Base-by-base conservation (phyloP, 2,113 vertebrate genomes). In the Tylochromis polylepis region DNA sequence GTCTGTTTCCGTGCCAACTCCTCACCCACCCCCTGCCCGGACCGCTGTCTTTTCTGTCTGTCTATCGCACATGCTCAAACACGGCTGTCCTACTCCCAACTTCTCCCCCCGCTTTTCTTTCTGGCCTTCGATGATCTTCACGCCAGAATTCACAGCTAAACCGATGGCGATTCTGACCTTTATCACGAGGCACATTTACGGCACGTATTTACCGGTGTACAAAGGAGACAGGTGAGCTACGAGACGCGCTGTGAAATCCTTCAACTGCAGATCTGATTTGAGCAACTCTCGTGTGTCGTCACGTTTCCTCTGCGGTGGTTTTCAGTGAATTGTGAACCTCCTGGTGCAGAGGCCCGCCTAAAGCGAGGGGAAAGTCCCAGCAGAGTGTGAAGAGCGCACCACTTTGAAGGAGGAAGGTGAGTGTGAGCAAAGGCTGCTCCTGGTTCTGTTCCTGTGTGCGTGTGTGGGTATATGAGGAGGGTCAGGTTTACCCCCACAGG, bases 1-100 rank as follows among this genome's bases (percentile, higher is more conserved):
- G 89, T 93, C 93, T 96, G 95, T 96, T 95, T 94, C 90, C 85
- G 79, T 95, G 95, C 95, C 96, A 96, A 90, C 75, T 91, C 85
- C 87, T 83, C 85, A 62, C 53, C 82, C 72, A n/a, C 77, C 92
- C 87, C 90, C 84, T 59, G 6, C 53, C 81, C 85, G 62, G 88
- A 87, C 90, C 89, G 85, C 89, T 88, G 89, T 90, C 88, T 90
- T 80, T 78, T 81, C 81, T 85, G 72, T 72, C 81, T 90, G 62
- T 89, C 67, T 82, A 46, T 8, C 85, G 85, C 88, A 81, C 90
- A 85, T 83, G 85, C 91, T 89, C 81, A 85, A 57, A 88, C 81
- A 41, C 78, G 2, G 49, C 57, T 82, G 72, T 85, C 56, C 53
- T 60, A n/a, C 60, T 57, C 34, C 62, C 11, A 80, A 67, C 55